Evolutionary conservation across 30 jellyfish, hydroid and myxozoan species (phyloP).

Genomic region (Nemopilema nomurai): DNA sequence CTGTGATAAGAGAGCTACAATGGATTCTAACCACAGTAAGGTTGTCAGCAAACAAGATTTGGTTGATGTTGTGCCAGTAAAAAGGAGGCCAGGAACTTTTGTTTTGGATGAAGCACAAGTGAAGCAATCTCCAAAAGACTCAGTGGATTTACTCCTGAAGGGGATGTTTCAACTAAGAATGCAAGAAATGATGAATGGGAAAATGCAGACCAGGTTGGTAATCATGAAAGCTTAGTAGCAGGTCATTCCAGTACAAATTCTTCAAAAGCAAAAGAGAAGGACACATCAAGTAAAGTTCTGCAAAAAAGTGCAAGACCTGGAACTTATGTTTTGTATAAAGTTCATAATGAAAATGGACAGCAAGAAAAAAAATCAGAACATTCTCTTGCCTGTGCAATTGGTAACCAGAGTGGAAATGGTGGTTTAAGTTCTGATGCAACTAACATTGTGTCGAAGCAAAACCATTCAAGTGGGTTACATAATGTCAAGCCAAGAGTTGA

Average conservation of each 20-base stretch:
- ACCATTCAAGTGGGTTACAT: too few species aligned
- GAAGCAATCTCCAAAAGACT: background rate
- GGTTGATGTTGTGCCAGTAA: background rate
- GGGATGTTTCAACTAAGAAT: background rate
- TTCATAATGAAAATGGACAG: background rate
- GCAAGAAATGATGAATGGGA: background rate
- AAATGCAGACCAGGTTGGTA: background rate
- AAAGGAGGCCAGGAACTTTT: constrained; percentile 31
- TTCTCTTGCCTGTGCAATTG: background rate
- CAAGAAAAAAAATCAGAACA: background rate
- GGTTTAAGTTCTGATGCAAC: too few species aligned
- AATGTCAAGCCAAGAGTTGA: too few species aligned
- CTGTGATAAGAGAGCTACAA: background rate
- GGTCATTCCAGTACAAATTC: too few species aligned
- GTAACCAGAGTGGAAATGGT: background rate
- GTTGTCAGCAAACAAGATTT: background rate
- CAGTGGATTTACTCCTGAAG: background rate
- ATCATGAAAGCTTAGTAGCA: too few species aligned
- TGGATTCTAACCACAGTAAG: background rate
- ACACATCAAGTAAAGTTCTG: background rate
- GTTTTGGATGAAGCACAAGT: background rate
- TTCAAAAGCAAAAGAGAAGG: background rate
- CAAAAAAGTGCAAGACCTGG: background rate
- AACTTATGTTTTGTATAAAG: background rate
- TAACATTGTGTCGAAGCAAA: too few species aligned